These are phyloP conservation scores for Platyscapa corneri DNA, from an alignment of 1,140 invertebrate genomes.

Conservation along the genomic window DNA sequence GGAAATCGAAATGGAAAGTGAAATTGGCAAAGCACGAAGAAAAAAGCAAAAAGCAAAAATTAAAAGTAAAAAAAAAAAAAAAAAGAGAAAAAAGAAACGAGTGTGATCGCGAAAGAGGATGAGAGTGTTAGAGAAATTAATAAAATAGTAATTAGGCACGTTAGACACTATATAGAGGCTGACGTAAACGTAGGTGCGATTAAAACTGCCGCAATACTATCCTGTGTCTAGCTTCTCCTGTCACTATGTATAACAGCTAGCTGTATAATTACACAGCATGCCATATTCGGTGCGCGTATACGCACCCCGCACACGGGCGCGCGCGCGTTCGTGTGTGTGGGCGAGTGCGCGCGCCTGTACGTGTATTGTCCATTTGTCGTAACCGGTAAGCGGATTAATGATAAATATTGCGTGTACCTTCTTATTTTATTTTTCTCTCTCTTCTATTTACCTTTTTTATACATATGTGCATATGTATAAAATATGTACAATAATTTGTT, in stretches of 20 bases:
- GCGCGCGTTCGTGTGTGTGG: conserved; percentile 33
- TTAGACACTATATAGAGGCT: conserved; percentile 52
- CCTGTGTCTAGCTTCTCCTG: conserved; percentile 75
- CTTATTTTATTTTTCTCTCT: conserved; percentile 33
- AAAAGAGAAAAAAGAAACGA: background rate
- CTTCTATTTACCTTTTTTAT: conserved; percentile 32
- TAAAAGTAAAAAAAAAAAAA: too few species aligned
- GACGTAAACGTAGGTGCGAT: conserved; percentile 62
- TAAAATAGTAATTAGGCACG: conserved; percentile 47
- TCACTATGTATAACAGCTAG: conserved; percentile 76
- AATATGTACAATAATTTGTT: too few species aligned
- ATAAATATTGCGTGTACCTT: conserved; percentile 34
- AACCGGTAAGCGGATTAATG: conserved; percentile 42
- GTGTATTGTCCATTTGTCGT: conserved; percentile 20
- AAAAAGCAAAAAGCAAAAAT: too few species aligned
- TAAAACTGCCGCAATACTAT: conserved; percentile 70
- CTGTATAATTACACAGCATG: conserved; percentile 73
- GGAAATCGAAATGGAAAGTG: background rate
- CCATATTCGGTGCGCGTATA: conserved; percentile 49
- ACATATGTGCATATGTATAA: too few species aligned
- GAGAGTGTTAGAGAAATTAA: conserved; percentile 8
- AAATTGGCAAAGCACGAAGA: background rate
- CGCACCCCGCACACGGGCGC: background rate
- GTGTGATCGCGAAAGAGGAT: background rate
- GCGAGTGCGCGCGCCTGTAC: conserved; percentile 46